These are phyloP conservation scores for Lysandra bellargus DNA, from an alignment of 2,888 invertebrate genomes.

Conservation along the genomic window DNA sequence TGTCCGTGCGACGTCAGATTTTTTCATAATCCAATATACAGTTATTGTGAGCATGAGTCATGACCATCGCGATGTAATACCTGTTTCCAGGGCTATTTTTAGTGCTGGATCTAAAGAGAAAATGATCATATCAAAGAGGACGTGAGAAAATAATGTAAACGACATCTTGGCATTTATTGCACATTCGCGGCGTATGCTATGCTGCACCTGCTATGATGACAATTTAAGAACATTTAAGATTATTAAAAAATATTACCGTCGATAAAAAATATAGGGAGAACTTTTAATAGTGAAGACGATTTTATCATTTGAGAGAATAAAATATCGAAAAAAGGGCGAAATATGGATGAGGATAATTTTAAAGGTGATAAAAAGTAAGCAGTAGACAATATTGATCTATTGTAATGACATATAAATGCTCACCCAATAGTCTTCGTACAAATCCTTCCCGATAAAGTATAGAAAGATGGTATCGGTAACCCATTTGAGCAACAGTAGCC, in stretches of 20 bases:
- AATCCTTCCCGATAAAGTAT: neutral
- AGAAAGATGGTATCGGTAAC: neutral
- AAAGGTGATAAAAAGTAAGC: neutral
- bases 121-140: conserved; percentile 24
- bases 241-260: neutral
- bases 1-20: neutral
- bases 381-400: neutral
- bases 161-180: conserved; percentile 22
- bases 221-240: conserved; percentile 20
- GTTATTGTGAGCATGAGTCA: neutral
- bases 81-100: conserved; percentile 2
- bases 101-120: conserved; percentile 21
- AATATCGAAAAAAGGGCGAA: neutral
- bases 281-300: neutral
- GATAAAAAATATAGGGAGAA: neutral
- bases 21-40: neutral
- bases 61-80: neutral
- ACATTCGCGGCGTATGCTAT: conserved; percentile 9
- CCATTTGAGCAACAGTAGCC: conserved; percentile 10
- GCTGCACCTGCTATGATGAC: conserved; percentile 5
- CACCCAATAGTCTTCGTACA: neutral
- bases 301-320: neutral
- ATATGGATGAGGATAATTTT: neutral
- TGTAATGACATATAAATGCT: neutral
- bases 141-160: conserved; percentile 31